Percentiles rank a stretch among this genome's conserved stretches.
These are phyloP conservation scores for Actinernus sp. DNA, from an alignment of 92 coral and sea anemone species.

Conservation along the genomic window DNA sequence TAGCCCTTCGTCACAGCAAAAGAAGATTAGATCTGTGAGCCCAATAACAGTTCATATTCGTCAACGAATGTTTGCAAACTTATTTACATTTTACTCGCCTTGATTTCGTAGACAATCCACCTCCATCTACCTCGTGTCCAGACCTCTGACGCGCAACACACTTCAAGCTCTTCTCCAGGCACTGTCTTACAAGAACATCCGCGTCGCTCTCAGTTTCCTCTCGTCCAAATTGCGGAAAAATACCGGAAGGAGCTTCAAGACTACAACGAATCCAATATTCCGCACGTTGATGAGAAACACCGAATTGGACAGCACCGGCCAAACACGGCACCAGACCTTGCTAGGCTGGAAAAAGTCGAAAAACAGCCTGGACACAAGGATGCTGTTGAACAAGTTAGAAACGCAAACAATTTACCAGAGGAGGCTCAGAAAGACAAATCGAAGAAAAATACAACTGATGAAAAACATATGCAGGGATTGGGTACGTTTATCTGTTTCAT, in stretches of 20 bases:
- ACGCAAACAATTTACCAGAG: slow-evolving; percentile 10
- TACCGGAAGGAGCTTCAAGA: slow-evolving; percentile 64
- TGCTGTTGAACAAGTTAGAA: slow-evolving; percentile 21
- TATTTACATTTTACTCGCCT: no score
- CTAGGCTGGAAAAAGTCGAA: slow-evolving; percentile 3
- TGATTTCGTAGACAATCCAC: slow-evolving; percentile 27
- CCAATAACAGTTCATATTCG: no score
- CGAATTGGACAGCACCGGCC: slow-evolving; percentile 8
- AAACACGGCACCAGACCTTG: slow-evolving; percentile 28
- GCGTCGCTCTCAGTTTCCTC: slow-evolving; percentile 35
- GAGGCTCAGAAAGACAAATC: slow-evolving; percentile 2
- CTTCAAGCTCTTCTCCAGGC: slow-evolving; percentile 23
- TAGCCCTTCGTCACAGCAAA: no score
- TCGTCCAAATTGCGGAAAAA: slow-evolving; percentile 78
- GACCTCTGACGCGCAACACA: slow-evolving; percentile 7
- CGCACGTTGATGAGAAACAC: slow-evolving; percentile 10
- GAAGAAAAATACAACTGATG: neutral
- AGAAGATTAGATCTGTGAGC: no score
- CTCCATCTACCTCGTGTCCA: slow-evolving; percentile 75
- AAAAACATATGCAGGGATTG: no score
- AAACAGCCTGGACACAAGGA: slow-evolving; percentile 10
- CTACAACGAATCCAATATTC: slow-evolving; percentile 15
- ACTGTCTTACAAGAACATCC: neutral
- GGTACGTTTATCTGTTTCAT: no score
- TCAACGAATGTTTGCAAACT: no score